Conservation (phyloP, 2,113 vertebrate genomes). For the Carassius gibelio region DNA sequence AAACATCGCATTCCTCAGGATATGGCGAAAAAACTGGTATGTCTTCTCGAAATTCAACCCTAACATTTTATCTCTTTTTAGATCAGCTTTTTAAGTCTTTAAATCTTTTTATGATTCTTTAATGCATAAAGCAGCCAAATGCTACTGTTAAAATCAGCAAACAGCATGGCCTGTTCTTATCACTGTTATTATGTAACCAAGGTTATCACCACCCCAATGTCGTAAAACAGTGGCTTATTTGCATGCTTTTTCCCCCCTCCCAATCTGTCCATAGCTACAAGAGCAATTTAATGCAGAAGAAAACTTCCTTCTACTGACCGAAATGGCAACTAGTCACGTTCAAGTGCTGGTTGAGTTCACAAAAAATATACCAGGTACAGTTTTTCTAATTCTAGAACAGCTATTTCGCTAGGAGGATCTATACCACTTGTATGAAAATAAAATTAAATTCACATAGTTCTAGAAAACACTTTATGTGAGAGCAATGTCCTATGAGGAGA, state of each 20-base stretch:
- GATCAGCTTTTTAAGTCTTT: not conserved
- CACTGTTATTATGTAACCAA: constrained; percentile 26
- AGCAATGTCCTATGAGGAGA: not conserved
- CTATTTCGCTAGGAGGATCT: not conserved
- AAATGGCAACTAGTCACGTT: constrained; percentile 96
- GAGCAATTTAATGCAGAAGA: constrained; percentile 92
- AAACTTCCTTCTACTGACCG: constrained; percentile 94
- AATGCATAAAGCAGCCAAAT: constrained; percentile 3
- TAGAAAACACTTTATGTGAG: not conserved
- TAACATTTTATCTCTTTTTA: not conserved
- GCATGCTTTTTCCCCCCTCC: not conserved
- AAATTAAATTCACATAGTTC: not conserved
- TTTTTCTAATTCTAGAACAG: not conserved
- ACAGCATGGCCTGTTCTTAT: constrained; percentile 5
- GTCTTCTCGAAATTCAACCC: constrained; percentile 49
- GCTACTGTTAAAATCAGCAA: constrained; percentile 39
- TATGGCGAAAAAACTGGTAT: constrained; percentile 91
- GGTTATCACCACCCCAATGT: not conserved
- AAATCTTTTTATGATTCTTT: not conserved
- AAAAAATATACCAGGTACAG: constrained; percentile 93
- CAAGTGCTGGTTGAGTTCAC: constrained; percentile 98
- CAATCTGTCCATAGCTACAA: constrained; percentile 79
- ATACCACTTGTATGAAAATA: not conserved
- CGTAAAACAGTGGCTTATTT: constrained; percentile 30
- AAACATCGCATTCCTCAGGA: constrained; percentile 93